Evolutionary conservation across 2,797 vertebrate species (phyloP).

Genomic region (Typhlichthys eigenmanni): DNA sequence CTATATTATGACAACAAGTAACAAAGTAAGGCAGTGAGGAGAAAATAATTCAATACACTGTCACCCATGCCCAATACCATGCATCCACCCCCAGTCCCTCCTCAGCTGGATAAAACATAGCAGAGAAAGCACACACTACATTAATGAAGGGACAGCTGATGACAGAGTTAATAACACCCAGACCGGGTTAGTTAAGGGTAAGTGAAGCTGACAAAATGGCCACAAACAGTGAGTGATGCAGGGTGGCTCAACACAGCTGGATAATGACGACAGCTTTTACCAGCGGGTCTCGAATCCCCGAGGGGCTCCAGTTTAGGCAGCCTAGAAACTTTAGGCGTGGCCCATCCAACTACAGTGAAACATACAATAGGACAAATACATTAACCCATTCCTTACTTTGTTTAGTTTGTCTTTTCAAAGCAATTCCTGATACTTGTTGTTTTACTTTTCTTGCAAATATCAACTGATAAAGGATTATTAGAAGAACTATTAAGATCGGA

Average conservation of each 20-base stretch:
- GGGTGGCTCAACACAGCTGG: neutral
- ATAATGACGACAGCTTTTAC: slow-evolving; percentile 78
- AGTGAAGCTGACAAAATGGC: neutral
- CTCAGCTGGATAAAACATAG: neutral
- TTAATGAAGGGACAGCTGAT: neutral
- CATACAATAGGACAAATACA: slow-evolving; percentile 33
- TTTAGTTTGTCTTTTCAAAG: neutral
- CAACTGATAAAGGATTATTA: no score
- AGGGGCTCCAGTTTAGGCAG: slow-evolving; percentile 94
- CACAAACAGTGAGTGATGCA: slow-evolving; percentile 19
- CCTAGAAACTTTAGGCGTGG: slow-evolving; percentile 91
- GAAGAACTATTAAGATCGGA: no score
- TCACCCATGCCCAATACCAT: no score
- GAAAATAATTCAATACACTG: no score
- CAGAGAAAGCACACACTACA: slow-evolving; percentile 37
- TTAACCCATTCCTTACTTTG: no score
- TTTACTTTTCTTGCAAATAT: no score
- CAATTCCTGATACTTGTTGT: neutral
- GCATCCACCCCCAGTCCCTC: neutral
- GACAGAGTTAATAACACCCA: neutral
- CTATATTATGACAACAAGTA: no score
- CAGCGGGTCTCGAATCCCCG: slow-evolving; percentile 87
- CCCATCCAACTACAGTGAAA: slow-evolving; percentile 91
- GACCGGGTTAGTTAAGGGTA: slow-evolving; percentile 28
- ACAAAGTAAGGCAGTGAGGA: no score